These are phyloP conservation scores for Lutjanus campechanus DNA, from an alignment of 2,797 vertebrate genomes.

Conservation along the genomic window DNA sequence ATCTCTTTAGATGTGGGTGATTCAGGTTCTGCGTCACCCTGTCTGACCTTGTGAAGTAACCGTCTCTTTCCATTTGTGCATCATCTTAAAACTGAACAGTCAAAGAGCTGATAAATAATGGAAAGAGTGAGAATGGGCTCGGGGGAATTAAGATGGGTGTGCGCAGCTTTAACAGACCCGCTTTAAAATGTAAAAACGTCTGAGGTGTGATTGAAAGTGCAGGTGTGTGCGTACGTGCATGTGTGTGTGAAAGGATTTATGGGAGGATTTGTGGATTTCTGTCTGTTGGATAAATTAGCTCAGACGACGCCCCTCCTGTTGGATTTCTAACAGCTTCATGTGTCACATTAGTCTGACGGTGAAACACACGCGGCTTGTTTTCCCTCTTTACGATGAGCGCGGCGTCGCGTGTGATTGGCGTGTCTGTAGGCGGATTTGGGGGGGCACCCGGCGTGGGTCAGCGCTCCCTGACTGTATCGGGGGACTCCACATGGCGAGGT, in stretches of 20 bases:
- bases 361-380: neutral
- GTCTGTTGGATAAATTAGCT: constrained; percentile 16
- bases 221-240: neutral
- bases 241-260: constrained; percentile 17
- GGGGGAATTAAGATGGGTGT: constrained; percentile 3
- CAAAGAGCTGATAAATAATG: constrained; percentile 47
- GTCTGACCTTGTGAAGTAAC: constrained; percentile 30
- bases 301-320: neutral
- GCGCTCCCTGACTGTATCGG: neutral
- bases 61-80: neutral
- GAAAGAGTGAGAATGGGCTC: constrained; percentile 17
- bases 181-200: constrained; percentile 40
- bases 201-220: constrained; percentile 12
- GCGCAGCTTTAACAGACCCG: constrained; percentile 2
- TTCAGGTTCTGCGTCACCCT: constrained; percentile 15
- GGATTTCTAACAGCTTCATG: neutral
- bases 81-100: constrained; percentile 17
- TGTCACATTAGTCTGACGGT: neutral
- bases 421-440: neutral
- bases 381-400: neutral
- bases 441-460: neutral
- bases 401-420: constrained; percentile 19
- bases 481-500: constrained; percentile 7
- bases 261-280: constrained; percentile 25
- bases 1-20: neutral